These are phyloP conservation scores for Eumeta japonica DNA, from an alignment of 1,140 invertebrate species.

Conservation along the genomic window DNA sequence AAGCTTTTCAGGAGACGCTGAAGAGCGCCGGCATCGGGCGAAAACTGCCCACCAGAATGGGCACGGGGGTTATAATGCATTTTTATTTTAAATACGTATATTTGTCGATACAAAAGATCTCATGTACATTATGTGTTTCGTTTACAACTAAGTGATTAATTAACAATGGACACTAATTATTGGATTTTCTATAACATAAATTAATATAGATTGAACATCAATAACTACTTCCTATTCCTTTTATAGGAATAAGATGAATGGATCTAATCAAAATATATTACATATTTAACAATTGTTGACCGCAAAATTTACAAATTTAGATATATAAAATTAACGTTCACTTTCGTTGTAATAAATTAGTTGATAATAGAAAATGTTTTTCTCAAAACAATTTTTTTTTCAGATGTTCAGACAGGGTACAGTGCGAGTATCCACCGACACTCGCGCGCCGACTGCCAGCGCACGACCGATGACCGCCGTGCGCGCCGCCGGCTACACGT, in stretches of 20 bases:
- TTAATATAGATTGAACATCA: too few relatives aligned
- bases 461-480: constrained; percentile 91
- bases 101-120: not conserved
- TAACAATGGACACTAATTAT: too few relatives aligned
- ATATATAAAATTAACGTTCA: too few relatives aligned
- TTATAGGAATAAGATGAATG: too few relatives aligned
- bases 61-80: constrained; percentile 43
- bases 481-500: constrained; percentile 91
- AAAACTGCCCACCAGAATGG: constrained; percentile 36
- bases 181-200: too few relatives aligned
- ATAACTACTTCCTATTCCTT: too few relatives aligned
- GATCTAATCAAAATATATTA: too few relatives aligned
- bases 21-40: constrained; percentile 42
- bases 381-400: not conserved
- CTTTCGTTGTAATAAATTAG: too few relatives aligned
- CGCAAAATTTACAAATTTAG: too few relatives aligned
- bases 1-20: constrained; percentile 43
- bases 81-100: not conserved
- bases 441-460: constrained; percentile 34
- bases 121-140: not conserved
- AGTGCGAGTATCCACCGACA: constrained; percentile 24
- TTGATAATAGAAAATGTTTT: too few relatives aligned
- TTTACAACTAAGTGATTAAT: too few relatives aligned
- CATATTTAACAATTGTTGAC: too few relatives aligned
- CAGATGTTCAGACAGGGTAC: constrained; percentile 39